Conservation (phyloP, 2,888 invertebrate species). For the Cerceris ruficornis region DNA sequence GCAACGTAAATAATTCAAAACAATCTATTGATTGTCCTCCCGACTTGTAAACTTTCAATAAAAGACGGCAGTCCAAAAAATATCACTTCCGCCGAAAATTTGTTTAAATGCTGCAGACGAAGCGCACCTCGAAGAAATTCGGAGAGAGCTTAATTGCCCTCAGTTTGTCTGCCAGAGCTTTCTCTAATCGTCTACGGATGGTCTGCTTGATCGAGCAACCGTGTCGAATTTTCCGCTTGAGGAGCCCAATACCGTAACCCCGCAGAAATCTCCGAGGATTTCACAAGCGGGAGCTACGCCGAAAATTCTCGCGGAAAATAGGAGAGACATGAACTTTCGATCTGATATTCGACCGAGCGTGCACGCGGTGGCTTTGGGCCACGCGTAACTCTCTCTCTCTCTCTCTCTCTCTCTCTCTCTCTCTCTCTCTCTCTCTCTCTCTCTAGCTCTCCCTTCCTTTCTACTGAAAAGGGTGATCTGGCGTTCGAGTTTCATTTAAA, state of each 20-base stretch:
- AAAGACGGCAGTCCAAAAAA: not conserved
- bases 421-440: too few species aligned
- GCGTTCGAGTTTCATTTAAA: constrained; percentile 56
- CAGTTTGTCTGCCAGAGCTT: constrained; percentile 63
- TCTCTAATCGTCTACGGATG: constrained; percentile 67
- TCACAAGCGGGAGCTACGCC: constrained; percentile 55
- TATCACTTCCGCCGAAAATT: not conserved
- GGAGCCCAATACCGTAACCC: constrained; percentile 52
- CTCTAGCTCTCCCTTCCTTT: not conserved
- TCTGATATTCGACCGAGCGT: constrained; percentile 66
- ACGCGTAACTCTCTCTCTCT: constrained; percentile 39
- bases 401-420: too few species aligned
- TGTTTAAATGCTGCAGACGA: constrained; percentile 6
- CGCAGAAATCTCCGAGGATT: constrained; percentile 67
- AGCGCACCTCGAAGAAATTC: constrained; percentile 14
- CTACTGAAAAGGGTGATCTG: constrained; percentile 19
- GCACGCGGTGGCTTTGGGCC: constrained; percentile 50
- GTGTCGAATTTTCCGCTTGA: constrained; percentile 69
- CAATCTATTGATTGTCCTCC: not conserved
- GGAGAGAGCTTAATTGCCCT: constrained; percentile 60
- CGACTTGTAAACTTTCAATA: constrained; percentile 1
- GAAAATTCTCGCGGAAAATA: constrained; percentile 69
- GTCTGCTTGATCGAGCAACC: constrained; percentile 69
- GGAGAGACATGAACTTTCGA: constrained; percentile 68
- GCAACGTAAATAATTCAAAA: too few species aligned